phyloP scores from a whole-genome alignment of 2,888 invertebrate genomes.

The Notodonta dromedarius region DNA sequence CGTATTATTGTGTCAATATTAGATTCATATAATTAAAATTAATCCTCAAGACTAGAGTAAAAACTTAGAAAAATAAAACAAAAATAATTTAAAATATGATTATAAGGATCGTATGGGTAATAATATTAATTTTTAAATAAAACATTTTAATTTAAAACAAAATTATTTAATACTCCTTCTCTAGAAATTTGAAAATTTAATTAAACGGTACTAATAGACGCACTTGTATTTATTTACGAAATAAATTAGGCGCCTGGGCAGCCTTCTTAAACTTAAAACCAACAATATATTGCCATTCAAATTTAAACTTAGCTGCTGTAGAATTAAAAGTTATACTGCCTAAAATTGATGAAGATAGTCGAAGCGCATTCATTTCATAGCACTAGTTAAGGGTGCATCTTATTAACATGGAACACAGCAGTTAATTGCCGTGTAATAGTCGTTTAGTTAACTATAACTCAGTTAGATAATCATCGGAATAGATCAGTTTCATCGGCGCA shows the following conservation, averaged over 20 bases:
- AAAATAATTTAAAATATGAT: no score
- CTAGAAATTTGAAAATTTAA: constrained; percentile 38
- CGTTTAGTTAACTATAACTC: constrained; percentile 60
- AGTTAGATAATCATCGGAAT: constrained; percentile 48
- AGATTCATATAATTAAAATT: no score
- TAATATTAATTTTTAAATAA: not conserved
- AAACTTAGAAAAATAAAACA: no score
- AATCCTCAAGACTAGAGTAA: no score
- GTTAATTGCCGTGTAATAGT: constrained; percentile 75
- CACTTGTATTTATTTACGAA: not conserved
- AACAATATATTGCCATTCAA: not conserved
- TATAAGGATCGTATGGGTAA: no score
- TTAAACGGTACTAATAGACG: constrained; percentile 22
- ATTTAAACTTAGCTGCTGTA: not conserved
- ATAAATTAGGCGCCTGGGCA: not conserved
- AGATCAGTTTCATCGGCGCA: constrained; percentile 41
- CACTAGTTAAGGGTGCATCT: constrained; percentile 67
- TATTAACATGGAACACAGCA: constrained; percentile 60
- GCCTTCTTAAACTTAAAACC: not conserved
- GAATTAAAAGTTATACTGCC: not conserved
- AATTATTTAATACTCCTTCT: constrained; percentile 11
- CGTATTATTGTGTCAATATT: no score
- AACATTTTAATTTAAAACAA: constrained; percentile 10
- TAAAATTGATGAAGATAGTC: not conserved
- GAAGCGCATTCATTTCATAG: not conserved